Evolutionary conservation across 1,140 invertebrate genomes (phyloP).

Genomic region (Lucilia cuprina): DNA sequence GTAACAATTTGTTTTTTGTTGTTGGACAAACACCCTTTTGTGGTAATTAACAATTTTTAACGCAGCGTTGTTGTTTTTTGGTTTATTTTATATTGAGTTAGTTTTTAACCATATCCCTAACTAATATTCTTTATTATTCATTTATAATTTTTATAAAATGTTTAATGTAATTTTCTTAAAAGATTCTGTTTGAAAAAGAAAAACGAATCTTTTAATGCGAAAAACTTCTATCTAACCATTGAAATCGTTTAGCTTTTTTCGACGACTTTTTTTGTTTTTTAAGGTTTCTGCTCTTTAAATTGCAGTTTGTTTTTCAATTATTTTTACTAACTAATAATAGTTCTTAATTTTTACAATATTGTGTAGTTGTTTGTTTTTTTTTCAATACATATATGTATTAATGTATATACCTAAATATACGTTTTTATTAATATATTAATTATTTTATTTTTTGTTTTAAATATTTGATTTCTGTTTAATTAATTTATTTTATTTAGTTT

Average conservation of each 20-base stretch:
- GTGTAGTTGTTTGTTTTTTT: not conserved
- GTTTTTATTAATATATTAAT: no score
- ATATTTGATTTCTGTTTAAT: constrained; percentile 25
- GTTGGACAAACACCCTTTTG: not conserved
- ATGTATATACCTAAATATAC: no score
- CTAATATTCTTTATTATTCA: not conserved
- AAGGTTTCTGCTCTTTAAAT: not conserved
- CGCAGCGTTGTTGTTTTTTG: no score
- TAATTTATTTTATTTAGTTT: constrained; percentile 12
- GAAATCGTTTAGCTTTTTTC: no score
- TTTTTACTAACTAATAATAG: constrained; percentile 31
- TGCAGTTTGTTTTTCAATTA: not conserved
- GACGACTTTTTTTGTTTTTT: not conserved
- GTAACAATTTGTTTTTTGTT: not conserved
- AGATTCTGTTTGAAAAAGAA: no score
- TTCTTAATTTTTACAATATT: constrained; percentile 27
- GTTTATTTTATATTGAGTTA: not conserved
- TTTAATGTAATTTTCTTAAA: not conserved
- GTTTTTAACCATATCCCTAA: constrained; percentile 15
- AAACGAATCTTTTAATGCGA: not conserved
- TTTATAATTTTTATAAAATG: no score
- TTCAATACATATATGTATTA: constrained; percentile 13
- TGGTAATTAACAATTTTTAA: no score
- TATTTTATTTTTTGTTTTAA: not conserved
- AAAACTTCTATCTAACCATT: not conserved